Evolutionary conservation across 1,140 invertebrate species (phyloP).

Genomic region (Drosophila kepulauana): DNA sequence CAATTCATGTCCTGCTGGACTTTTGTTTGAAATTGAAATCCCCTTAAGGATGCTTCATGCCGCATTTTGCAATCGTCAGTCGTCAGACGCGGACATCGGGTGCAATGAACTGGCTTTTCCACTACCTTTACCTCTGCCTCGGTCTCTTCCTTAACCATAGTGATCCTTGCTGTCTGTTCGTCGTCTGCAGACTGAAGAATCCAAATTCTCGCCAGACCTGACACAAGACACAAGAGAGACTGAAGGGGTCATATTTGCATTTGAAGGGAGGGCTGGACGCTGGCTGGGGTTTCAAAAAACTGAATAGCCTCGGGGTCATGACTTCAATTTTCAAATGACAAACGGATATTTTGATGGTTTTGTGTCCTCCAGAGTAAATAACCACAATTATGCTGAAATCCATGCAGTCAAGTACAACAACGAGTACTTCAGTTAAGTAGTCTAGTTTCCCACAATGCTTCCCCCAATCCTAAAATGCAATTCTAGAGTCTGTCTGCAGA

Average conservation of each 20-base stretch:
- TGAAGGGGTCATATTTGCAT: slow-evolving; percentile 52
- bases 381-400: slow-evolving; percentile 25
- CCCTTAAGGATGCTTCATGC: slow-evolving; percentile 53
- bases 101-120: slow-evolving; percentile 65
- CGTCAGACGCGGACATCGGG: slow-evolving; percentile 38
- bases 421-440: background rate
- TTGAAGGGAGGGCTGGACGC: slow-evolving; percentile 40
- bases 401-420: slow-evolving; percentile 1
- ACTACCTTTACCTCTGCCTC: slow-evolving; percentile 18
- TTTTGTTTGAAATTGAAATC: slow-evolving; percentile 60
- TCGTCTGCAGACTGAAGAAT: slow-evolving; percentile 33
- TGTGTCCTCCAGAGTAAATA: slow-evolving; percentile 14
- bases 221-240: background rate
- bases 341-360: slow-evolving; percentile 42
- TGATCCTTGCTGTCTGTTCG: slow-evolving; percentile 44
- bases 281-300: background rate
- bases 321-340: slow-evolving; percentile 56
- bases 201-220: slow-evolving; percentile 25
- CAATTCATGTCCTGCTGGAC: slow-evolving; percentile 46
- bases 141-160: slow-evolving; percentile 37
- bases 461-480: background rate
- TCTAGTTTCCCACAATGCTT: slow-evolving; percentile 57
- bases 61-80: slow-evolving; percentile 7
- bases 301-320: slow-evolving; percentile 68
- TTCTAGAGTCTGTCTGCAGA: slow-evolving; percentile 6